Percentiles rank a stretch among this genome's conserved stretches.
These are phyloP conservation scores for Cataglyphis albicans DNA, from an alignment of 2,888 invertebrate species.

Conservation along the genomic window DNA sequence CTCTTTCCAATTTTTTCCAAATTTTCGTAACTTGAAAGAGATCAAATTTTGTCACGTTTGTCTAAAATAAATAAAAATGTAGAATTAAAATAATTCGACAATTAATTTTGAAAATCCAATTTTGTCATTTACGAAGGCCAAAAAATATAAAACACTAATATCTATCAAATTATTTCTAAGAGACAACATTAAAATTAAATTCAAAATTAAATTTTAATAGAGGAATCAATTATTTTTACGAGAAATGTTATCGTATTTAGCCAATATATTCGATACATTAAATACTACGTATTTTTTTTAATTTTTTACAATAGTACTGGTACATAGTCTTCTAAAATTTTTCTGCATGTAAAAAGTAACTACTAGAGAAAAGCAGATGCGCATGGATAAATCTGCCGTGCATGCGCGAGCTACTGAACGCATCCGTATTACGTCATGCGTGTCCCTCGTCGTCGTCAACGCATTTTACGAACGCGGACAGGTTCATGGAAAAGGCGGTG, in stretches of 20 bases:
- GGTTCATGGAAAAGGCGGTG: conserved; percentile 69
- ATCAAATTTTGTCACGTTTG: not conserved
- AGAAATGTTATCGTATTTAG: not conserved
- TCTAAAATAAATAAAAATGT: not conserved
- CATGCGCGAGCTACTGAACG: conserved; percentile 35
- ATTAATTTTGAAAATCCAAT: not conserved
- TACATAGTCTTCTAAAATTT: not conserved
- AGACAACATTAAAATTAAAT: no score
- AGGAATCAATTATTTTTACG: not conserved
- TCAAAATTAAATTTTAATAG: not conserved
- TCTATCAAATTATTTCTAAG: not conserved
- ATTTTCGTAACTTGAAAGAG: not conserved
- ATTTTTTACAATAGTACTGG: not conserved
- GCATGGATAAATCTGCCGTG: conserved; percentile 38
- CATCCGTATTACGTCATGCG: conserved; percentile 35
- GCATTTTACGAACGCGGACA: conserved; percentile 55
- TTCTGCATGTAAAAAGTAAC: not conserved
- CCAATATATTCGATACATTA: not conserved
- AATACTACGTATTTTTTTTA: not conserved
- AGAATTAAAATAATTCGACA: not conserved
- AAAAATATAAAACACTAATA: not conserved
- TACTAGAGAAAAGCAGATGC: not conserved
- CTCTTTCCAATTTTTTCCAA: not conserved
- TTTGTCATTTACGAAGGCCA: not conserved
- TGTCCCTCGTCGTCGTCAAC: conserved; percentile 31